Evolutionary conservation across 2,113 vertebrate genomes (phyloP).

Genomic region (Conger conger): DNA sequence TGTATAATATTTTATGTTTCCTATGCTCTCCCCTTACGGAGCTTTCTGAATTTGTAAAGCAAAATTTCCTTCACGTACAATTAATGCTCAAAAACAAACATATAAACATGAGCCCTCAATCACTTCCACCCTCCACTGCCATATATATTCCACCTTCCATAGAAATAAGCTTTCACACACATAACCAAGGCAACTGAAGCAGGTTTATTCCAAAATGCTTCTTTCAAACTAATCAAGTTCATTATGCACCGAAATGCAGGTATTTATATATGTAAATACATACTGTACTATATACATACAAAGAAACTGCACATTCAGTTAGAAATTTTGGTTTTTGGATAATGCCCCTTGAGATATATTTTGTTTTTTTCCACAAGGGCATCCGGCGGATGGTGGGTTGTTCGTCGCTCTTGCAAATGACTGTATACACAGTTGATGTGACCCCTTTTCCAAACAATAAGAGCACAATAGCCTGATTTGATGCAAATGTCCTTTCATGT

Average conservation of each 20-base stretch:
- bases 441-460: background rate
- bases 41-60: background rate
- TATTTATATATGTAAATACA: conserved; percentile 4
- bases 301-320: background rate
- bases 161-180: background rate
- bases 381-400: background rate
- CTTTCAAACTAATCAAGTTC: conserved; percentile 1
- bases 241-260: background rate
- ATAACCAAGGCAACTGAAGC: background rate
- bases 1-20: too few relatives aligned
- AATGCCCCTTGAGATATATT: background rate
- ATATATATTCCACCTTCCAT: background rate
- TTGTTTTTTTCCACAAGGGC: background rate
- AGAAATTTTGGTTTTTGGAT: background rate
- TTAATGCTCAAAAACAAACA: background rate
- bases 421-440: background rate
- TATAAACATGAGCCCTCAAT: background rate
- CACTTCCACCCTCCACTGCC: background rate
- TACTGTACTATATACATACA: background rate
- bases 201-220: conserved; percentile 14
- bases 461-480: background rate
- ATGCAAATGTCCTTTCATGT: background rate
- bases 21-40: too few relatives aligned
- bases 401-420: background rate
- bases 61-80: background rate